These are phyloP conservation scores for Automeris io DNA, from an alignment of 2,888 invertebrate genomes.

Conservation along the genomic window DNA sequence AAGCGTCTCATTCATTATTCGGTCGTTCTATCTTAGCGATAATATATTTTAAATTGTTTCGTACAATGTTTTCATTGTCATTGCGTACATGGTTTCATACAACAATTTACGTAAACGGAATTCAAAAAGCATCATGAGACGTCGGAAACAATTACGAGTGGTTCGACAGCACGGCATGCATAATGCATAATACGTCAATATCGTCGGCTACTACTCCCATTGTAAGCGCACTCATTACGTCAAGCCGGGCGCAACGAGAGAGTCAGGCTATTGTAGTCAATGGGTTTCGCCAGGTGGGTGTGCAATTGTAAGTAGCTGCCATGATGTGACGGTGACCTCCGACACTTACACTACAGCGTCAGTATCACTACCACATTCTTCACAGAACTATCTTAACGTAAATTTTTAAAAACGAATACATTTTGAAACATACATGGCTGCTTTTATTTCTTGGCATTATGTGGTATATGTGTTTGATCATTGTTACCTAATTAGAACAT, in stretches of 20 bases:
- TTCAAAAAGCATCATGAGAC: slow-evolving; percentile 29
- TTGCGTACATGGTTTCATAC: no score
- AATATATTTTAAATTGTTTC: slow-evolving; percentile 37
- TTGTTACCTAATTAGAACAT: no score
- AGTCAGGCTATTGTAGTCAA: slow-evolving; percentile 68
- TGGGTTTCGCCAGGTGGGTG: slow-evolving; percentile 65
- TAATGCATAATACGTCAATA: slow-evolving; percentile 61
- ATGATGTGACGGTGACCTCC: slow-evolving; percentile 46
- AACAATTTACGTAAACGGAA: slow-evolving; percentile 17
- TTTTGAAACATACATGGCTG: no score
- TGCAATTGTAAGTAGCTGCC: slow-evolving; percentile 61
- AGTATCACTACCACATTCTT: slow-evolving; percentile 1
- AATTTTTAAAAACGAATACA: no score
- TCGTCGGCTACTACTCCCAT: slow-evolving; percentile 60
- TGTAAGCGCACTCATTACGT: slow-evolving; percentile 58
- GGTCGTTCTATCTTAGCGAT: slow-evolving; percentile 30
- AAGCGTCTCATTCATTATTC: slow-evolving; percentile 59
- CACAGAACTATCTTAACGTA: background rate
- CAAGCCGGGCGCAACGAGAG: slow-evolving; percentile 44
- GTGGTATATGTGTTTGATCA: no score
- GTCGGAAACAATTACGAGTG: slow-evolving; percentile 48
- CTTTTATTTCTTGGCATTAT: no score
- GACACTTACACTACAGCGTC: slow-evolving; percentile 21
- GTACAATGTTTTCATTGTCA: slow-evolving; percentile 16
- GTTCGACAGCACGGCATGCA: slow-evolving; percentile 40